A percentile compares a stretch with the other conserved stretches of the same genome.
These are phyloP conservation scores for Mobula birostris DNA, from an alignment of 2,113 vertebrate genomes.

Conservation along the genomic window DNA sequence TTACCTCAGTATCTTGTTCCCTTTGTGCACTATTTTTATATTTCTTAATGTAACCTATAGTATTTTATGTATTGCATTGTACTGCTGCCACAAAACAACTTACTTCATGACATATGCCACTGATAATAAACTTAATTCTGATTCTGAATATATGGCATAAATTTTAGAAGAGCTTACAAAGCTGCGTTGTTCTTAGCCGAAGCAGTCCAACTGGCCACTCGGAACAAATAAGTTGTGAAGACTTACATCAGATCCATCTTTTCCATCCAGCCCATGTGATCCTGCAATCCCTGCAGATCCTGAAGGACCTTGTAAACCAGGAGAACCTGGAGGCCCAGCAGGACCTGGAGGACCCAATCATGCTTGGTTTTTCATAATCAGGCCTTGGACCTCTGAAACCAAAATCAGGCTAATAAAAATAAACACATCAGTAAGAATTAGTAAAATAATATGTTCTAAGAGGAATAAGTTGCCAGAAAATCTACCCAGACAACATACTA, in stretches of 20 bases:
- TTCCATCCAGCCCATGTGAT: conserved; percentile 56
- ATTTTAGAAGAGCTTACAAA: background rate
- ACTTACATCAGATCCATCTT: conserved; percentile 64
- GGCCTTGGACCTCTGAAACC: conserved; percentile 44
- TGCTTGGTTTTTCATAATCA: conserved; percentile 49
- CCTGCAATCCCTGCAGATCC: conserved; percentile 42
- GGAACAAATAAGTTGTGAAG: background rate
- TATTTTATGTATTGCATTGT: too few relatives aligned
- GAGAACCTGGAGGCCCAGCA: background rate
- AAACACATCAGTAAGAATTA: conserved; percentile 36
- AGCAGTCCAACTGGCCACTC: background rate
- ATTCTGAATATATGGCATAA: background rate
- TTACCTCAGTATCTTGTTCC: too few relatives aligned
- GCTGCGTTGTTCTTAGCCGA: background rate
- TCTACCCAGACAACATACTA: background rate
- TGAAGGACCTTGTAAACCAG: background rate
- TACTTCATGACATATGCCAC: too few relatives aligned
- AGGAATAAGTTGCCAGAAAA: background rate
- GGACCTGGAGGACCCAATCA: conserved; percentile 47
- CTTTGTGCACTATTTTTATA: too few relatives aligned
- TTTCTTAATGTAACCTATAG: too few relatives aligned
- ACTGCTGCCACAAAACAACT: too few relatives aligned
- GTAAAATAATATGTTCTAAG: background rate
- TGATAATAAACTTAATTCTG: too few relatives aligned
- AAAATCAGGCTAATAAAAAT: conserved; percentile 54